Conservation (phyloP, 1,140 invertebrate genomes). For the Leptonema lineaticorne region DNA sequence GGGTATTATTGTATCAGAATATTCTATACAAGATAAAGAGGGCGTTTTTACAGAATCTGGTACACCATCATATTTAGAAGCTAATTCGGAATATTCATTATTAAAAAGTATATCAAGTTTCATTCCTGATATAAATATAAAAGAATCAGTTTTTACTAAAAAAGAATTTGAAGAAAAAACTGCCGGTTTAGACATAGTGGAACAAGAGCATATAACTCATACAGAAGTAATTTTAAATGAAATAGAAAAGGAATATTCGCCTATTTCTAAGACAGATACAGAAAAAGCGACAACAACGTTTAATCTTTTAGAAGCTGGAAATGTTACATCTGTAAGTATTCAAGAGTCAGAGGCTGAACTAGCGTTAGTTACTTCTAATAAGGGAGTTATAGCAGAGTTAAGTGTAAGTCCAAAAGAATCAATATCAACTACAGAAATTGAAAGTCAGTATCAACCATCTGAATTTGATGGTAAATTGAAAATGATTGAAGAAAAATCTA, state of each 20-base stretch:
- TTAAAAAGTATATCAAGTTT: slow-evolving; percentile 62
- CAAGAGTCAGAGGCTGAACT: slow-evolving; percentile 63
- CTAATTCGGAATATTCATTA: slow-evolving; percentile 58
- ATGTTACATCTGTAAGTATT: slow-evolving; percentile 53
- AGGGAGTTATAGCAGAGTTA: slow-evolving; percentile 53
- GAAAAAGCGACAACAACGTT: slow-evolving; percentile 57
- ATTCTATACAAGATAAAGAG: slow-evolving; percentile 64
- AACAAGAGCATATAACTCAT: slow-evolving; percentile 61
- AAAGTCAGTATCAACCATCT: slow-evolving; percentile 56
- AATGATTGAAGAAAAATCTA: slow-evolving; percentile 57
- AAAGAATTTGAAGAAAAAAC: slow-evolving; percentile 52
- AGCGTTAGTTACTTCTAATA: slow-evolving; percentile 48
- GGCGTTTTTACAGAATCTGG: slow-evolving; percentile 54
- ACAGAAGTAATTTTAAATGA: slow-evolving; percentile 60
- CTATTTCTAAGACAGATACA: slow-evolving; percentile 47
- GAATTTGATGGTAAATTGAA: slow-evolving; percentile 58
- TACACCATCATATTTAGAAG: slow-evolving; percentile 54
- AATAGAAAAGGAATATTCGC: slow-evolving; percentile 58
- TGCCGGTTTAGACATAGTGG: slow-evolving; percentile 59
- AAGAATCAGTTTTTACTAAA: slow-evolving; percentile 57
- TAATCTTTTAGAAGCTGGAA: slow-evolving; percentile 58
- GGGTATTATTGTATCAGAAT: slow-evolving; percentile 61
- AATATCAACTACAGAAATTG: slow-evolving; percentile 57
- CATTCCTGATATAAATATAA: slow-evolving; percentile 60
- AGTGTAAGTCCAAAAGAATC: slow-evolving; percentile 58